Evolutionary conservation across 2,888 invertebrate species (phyloP).

Genomic region (Ennomos quercinarius): DNA sequence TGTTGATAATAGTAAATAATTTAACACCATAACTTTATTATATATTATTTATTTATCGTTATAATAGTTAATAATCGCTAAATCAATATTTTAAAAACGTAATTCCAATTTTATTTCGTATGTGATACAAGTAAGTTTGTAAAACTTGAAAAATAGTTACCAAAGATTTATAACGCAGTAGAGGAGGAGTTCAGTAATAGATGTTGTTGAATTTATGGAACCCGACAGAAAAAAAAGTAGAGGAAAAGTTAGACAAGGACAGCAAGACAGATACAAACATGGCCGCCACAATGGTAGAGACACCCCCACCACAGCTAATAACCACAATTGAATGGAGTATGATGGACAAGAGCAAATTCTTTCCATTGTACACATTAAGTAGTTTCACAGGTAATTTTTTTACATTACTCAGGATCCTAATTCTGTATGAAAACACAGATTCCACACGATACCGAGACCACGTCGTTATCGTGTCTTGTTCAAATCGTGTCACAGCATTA

Average conservation of each 20-base stretch:
- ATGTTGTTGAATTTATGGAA: conserved; percentile 62
- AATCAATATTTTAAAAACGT: conserved; percentile 20
- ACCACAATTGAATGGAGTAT: conserved; percentile 98
- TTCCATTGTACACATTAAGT: conserved; percentile 95
- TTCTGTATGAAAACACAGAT: too few species aligned
- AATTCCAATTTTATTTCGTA: conserved; percentile 55
- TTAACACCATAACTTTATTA: conserved; percentile 27
- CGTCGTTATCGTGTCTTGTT: too few species aligned
- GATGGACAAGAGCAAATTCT: conserved; percentile 98
- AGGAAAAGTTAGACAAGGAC: conserved; percentile 33
- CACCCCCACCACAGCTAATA: conserved; percentile 86
- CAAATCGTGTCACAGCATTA: too few species aligned
- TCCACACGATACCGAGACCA: too few species aligned
- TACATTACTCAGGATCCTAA: background rate
- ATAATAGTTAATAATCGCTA: conserved; percentile 23
- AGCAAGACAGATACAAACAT: conserved; percentile 48
- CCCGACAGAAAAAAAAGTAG: conserved; percentile 19
- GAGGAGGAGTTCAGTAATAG: conserved; percentile 39
- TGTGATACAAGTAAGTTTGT: conserved; percentile 50
- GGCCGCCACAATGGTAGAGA: conserved; percentile 83
- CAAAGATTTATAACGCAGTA: conserved; percentile 52
- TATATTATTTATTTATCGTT: conserved; percentile 50
- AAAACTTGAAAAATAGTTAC: conserved; percentile 53
- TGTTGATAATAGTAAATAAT: conserved; percentile 35
- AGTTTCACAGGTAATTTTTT: conserved; percentile 88